Evolutionary conservation across 2,888 invertebrate genomes (phyloP), one percentile per base, ranked within the genome.

Genomic region (Caenorhabditis parvicauda): DNA sequence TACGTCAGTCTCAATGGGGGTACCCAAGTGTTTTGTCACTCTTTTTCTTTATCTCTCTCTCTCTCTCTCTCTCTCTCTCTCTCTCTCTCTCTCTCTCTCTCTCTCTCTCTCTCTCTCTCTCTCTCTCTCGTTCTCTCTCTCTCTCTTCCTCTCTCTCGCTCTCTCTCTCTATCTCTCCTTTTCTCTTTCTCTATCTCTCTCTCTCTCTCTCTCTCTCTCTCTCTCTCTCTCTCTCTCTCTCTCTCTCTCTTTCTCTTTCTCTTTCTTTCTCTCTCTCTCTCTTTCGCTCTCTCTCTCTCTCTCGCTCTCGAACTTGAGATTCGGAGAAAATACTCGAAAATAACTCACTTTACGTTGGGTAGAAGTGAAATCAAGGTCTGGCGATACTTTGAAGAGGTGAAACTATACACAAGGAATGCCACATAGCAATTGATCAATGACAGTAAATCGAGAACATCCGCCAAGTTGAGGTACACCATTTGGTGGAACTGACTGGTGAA

Each of bases 361-460:
- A 70, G 41, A 5, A 70, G 37, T 21, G 67, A 59, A 32, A 63
- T 62, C 24, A 70, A 48, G 3, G 70, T 70, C 48, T 67, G 60
- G 14, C 74, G 59, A 43, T 74, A 74, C 41, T 59, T 50, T 4
- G 70, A 67, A 5, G 67, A 70, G 2, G 73, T 73, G 54, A 64
- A 67, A 24, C 64, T 61, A 59, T 69, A 74, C 29, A 72, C 71
- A 22, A 74, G 48, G 46, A 74, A 74, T 19, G 67, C 74, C 25
- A 74, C 74, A 42, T 72, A 74, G 56, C 74, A 74, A 50, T 74
- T 74, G 60, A 74, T 70, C 1, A 70, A 38, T 5, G 70, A 70
- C 14, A 74, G 52, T 0, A 74, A 45, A 42, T 74, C 74, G 17
- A 74, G 53, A 7, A 71, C 55, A 42, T 74, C 74, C 7, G 72